Conservation (phyloP, 2,888 invertebrate species). For the Latrodectus hesperus region DNA sequence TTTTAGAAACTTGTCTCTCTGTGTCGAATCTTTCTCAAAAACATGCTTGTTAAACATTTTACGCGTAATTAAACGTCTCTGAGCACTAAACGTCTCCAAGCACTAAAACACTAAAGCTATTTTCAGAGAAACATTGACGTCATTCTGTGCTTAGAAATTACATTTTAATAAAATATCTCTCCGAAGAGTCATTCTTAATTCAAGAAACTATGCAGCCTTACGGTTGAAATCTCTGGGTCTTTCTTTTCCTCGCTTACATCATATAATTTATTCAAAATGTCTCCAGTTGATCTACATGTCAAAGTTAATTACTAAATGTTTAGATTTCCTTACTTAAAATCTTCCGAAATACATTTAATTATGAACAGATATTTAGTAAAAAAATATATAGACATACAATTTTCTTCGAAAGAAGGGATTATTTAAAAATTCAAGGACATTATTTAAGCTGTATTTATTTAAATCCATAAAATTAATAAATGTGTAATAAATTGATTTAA, state of each 20-base stretch:
- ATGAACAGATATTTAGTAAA: too few relatives aligned
- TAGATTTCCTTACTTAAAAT: too few relatives aligned
- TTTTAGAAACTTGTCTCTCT: too few relatives aligned
- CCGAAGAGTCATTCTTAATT: slow-evolving; percentile 28
- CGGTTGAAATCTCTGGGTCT: background rate
- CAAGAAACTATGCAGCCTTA: slow-evolving; percentile 5
- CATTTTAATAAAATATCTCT: slow-evolving; percentile 24
- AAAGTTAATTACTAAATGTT: slow-evolving; percentile 25
- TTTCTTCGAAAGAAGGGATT: too few relatives aligned
- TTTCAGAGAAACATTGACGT: background rate
- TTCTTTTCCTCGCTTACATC: background rate
- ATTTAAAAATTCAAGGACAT: too few relatives aligned
- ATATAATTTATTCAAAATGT: slow-evolving; percentile 33
- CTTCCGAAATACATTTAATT: too few relatives aligned
- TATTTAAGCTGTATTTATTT: too few relatives aligned
- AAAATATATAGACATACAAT: too few relatives aligned
- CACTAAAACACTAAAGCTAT: background rate
- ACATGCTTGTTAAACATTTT: background rate
- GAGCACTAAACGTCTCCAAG: background rate
- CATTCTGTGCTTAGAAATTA: background rate
- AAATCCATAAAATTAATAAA: too few relatives aligned
- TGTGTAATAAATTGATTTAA: too few relatives aligned
- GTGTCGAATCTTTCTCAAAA: background rate
- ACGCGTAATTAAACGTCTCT: background rate
- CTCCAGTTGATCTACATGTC: slow-evolving; percentile 30